Conservation (phyloP, 2,797 vertebrate species). For the Sciurus carolinensis region DNA sequence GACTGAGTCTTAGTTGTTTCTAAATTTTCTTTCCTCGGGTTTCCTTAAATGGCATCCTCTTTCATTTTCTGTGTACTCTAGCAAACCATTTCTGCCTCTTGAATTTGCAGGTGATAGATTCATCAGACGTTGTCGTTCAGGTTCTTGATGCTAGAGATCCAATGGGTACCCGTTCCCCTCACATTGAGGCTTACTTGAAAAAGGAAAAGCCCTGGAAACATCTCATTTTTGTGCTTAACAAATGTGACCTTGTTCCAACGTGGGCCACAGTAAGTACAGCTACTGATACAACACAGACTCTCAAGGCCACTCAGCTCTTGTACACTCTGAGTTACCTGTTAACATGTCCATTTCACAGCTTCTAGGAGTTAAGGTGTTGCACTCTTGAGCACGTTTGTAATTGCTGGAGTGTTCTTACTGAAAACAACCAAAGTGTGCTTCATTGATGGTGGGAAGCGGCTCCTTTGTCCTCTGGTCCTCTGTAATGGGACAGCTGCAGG, state of each 20-base stretch:
- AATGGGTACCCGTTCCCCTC: slow-evolving; percentile 96
- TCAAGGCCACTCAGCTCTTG: not conserved
- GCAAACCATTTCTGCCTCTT: not conserved
- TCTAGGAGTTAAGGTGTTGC: not conserved
- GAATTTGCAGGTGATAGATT: slow-evolving; percentile 96
- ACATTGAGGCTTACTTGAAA: slow-evolving; percentile 96
- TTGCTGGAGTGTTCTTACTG: slow-evolving; percentile 22
- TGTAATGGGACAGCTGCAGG: slow-evolving; percentile 69
- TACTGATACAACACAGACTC: not conserved
- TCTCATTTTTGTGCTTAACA: slow-evolving; percentile 98
- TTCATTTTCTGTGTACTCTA: not conserved
- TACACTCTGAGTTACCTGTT: not conserved
- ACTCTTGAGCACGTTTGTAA: not conserved
- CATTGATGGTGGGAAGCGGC: slow-evolving; percentile 57
- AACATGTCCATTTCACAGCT: not conserved
- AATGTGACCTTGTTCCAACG: slow-evolving; percentile 98
- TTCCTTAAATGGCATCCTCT: not conserved
- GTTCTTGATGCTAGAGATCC: slow-evolving; percentile 98
- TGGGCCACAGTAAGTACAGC: slow-evolving; percentile 96
- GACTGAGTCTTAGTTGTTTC: not conserved
- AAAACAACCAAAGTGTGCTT: slow-evolving; percentile 57
- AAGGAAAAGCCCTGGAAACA: slow-evolving; percentile 99
- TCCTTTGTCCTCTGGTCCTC: slow-evolving; percentile 68
- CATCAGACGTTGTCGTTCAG: slow-evolving; percentile 98
- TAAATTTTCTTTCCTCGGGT: not conserved